A percentile compares a stretch with the other conserved stretches of the same genome.
Evolutionary conservation across 2,888 invertebrate species (phyloP).

Genomic region (Drosophila neonasuta): DNA sequence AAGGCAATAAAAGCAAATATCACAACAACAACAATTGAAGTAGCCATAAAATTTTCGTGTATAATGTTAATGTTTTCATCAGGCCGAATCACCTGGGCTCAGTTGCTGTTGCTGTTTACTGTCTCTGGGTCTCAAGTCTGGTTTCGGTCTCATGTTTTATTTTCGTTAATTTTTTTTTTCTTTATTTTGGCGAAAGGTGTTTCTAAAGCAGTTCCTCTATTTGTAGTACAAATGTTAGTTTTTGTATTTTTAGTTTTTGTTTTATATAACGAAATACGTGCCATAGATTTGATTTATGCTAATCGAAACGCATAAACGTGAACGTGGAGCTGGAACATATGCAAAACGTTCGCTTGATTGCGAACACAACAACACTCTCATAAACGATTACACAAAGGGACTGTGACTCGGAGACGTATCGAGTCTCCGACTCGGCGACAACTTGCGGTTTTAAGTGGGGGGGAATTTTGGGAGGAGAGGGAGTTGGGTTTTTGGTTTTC

Average conservation of each 20-base stretch:
- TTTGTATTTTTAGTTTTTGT: slow-evolving; percentile 4
- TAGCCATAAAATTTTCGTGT: slow-evolving; percentile 66
- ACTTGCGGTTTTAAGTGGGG: slow-evolving; percentile 10
- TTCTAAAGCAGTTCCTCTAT: slow-evolving; percentile 60
- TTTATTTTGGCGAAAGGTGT: slow-evolving; percentile 67
- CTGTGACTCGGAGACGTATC: not conserved
- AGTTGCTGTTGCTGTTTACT: not conserved
- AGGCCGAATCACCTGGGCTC: slow-evolving; percentile 40
- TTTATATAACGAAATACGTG: slow-evolving; percentile 26
- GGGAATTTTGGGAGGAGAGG: not conserved
- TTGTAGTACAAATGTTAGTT: slow-evolving; percentile 59
- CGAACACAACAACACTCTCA: slow-evolving; percentile 27
- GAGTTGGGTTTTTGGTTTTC: slow-evolving; percentile 4
- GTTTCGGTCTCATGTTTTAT: slow-evolving; percentile 48
- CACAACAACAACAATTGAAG: slow-evolving; percentile 56
- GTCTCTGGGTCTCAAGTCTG: slow-evolving; percentile 40
- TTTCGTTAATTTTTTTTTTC: slow-evolving; percentile 15
- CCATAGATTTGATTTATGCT: slow-evolving; percentile 68
- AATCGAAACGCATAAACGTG: slow-evolving; percentile 66
- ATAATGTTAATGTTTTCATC: slow-evolving; percentile 75
- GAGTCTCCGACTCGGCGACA: slow-evolving; percentile 5
- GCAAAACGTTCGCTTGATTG: slow-evolving; percentile 68
- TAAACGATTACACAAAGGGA: slow-evolving; percentile 16
- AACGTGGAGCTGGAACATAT: slow-evolving; percentile 48
- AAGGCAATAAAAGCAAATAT: slow-evolving; percentile 35